Percentiles rank a stretch among this genome's conserved stretches.
phyloP scores from a whole-genome alignment of 2,113 vertebrate genomes.

The Serilophus lunatus region DNA sequence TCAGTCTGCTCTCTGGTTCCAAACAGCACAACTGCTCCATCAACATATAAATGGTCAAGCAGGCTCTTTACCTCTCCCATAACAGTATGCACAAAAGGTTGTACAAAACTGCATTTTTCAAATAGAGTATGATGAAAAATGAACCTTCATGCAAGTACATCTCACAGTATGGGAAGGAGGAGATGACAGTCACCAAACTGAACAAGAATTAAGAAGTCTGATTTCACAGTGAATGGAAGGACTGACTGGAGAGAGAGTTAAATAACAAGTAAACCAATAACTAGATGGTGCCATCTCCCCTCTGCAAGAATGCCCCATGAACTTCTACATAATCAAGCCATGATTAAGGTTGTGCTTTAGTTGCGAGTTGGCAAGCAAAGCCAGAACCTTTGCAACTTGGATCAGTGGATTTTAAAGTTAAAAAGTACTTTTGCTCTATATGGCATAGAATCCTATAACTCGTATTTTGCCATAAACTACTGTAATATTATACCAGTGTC shows the following conservation, averaged over 20 bases:
- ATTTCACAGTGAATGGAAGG: not conserved
- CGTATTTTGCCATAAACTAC: not conserved
- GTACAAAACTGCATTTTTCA: not conserved
- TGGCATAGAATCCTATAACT: not conserved
- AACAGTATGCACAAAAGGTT: not conserved
- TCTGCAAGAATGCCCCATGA: not conserved
- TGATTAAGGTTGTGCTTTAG: not conserved
- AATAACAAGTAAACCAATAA: not conserved
- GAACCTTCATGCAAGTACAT: not conserved
- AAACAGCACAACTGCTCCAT: not conserved
- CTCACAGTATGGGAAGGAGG: not conserved
- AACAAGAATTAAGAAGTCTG: not conserved
- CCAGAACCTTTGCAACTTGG: not conserved
- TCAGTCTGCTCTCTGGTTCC: not conserved
- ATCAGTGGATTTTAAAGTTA: not conserved
- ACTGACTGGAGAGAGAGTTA: not conserved
- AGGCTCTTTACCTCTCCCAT: not conserved
- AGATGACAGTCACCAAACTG: not conserved
- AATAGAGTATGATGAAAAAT: not conserved
- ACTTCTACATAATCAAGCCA: not conserved
- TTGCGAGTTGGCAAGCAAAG: not conserved
- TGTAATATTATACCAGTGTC: not conserved
- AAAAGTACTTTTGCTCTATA: not conserved
- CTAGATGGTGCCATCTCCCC: not conserved
- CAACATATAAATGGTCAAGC: not conserved